A percentile compares a stretch with the other conserved stretches of the same genome.
These are phyloP conservation scores for Parnassius orleans DNA, from an alignment of 2,888 invertebrate genomes.

Conservation along the genomic window DNA sequence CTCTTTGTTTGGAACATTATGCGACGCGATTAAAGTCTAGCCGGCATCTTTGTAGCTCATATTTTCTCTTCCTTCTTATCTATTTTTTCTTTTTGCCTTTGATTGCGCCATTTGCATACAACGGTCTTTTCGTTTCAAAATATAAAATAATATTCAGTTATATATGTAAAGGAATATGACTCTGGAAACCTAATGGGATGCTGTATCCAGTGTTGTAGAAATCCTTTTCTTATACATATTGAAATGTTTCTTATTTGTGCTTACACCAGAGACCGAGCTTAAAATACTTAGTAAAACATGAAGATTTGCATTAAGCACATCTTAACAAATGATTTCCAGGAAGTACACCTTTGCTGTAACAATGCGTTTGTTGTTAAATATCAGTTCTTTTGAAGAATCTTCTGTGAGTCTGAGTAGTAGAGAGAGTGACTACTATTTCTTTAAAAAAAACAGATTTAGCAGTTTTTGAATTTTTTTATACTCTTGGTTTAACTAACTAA, in stretches of 20 bases:
- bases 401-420: no score
- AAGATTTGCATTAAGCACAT: not conserved
- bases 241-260: conserved; percentile 2
- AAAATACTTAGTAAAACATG: conserved; percentile 9
- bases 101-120: conserved; percentile 30
- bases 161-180: no score
- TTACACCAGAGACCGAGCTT: not conserved
- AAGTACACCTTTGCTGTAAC: conserved; percentile 10
- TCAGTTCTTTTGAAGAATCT: conserved; percentile 20
- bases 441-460: no score
- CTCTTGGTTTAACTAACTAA: no score
- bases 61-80: conserved; percentile 12
- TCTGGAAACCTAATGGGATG: not conserved
- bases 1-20: conserved; percentile 45
- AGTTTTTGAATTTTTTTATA: no score
- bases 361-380: conserved; percentile 3
- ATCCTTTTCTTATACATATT: conserved; percentile 1
- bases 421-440: no score
- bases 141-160: no score
- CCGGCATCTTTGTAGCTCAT: conserved; percentile 16
- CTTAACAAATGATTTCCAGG: conserved; percentile 14
- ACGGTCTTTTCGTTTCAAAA: conserved; percentile 9
- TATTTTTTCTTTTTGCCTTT: conserved; percentile 2
- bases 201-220: conserved; percentile 5
- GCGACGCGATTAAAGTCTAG: not conserved